Percentiles rank a stretch among this genome's conserved stretches.
phyloP scores from a whole-genome alignment of 2,113 vertebrate species.

The Rhabdornis inornatus region DNA sequence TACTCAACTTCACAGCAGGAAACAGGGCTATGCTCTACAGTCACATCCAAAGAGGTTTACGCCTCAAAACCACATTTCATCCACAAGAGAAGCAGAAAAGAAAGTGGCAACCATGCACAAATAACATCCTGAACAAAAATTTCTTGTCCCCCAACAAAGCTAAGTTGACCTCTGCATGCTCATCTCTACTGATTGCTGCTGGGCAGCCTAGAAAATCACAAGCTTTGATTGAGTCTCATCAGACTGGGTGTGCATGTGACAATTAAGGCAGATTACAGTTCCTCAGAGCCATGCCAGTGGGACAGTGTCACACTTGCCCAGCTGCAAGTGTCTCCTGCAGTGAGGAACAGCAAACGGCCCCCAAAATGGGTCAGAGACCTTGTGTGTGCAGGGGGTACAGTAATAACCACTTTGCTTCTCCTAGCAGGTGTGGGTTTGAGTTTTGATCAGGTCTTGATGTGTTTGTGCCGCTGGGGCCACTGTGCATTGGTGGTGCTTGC shows the following conservation, averaged over 20 bases:
- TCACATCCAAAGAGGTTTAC: neutral
- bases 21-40: neutral
- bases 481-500: neutral
- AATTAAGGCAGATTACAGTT: neutral
- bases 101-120: neutral
- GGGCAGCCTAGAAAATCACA: neutral
- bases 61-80: neutral
- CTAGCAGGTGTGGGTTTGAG: neutral
- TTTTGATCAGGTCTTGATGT: neutral
- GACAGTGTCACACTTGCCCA: neutral
- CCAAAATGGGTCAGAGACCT: neutral
- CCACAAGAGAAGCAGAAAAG: neutral
- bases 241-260: neutral
- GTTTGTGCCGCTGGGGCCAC: neutral
- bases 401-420: neutral
- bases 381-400: neutral
- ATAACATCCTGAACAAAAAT: neutral
- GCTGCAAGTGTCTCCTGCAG: neutral
- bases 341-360: neutral
- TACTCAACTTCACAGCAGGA: neutral
- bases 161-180: neutral
- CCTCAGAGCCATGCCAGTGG: neutral
- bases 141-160: neutral
- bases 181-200: neutral
- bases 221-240: neutral